Evolutionary conservation across 2,888 invertebrate species (phyloP).

Genomic region (Pseudococcus viburni): DNA sequence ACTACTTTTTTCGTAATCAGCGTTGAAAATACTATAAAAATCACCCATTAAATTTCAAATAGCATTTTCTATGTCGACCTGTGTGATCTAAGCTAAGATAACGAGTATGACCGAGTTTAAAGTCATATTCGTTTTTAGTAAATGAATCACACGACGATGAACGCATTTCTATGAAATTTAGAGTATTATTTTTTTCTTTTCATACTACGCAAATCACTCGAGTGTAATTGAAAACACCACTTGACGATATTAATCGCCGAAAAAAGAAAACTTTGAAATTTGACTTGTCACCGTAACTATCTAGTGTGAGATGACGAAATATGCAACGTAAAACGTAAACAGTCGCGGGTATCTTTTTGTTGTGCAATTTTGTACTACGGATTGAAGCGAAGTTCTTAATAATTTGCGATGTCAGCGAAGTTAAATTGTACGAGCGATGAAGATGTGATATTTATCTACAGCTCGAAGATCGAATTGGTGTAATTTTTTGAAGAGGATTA

Average conservation of each 20-base stretch:
- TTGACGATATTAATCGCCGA: conserved; percentile 1
- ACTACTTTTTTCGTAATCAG: too few relatives aligned
- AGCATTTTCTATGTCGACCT: too few relatives aligned
- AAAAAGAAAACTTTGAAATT: conserved; percentile 26
- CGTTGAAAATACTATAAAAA: too few relatives aligned
- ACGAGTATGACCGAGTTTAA: conserved; percentile 8
- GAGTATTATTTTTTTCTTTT: conserved; percentile 9
- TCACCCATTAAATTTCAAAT: too few relatives aligned
- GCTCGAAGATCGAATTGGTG: too few relatives aligned
- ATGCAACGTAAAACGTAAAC: neutral
- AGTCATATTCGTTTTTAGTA: conserved; percentile 36
- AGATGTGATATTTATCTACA: neutral
- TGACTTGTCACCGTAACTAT: neutral
- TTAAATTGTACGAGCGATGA: neutral
- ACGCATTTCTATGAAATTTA: neutral
- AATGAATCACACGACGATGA: conserved; percentile 11
- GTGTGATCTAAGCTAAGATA: conserved; percentile 13
- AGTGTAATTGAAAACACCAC: conserved; percentile 42
- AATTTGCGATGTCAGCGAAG: neutral
- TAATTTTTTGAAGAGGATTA: too few relatives aligned
- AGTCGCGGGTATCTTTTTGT: neutral
- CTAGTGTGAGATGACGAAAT: neutral
- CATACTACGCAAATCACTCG: conserved; percentile 22
- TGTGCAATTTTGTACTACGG: neutral
- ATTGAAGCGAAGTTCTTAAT: neutral